These are phyloP conservation scores for Aplodontia rufa DNA, from an alignment of 2,113 vertebrate genomes.

Conservation along the genomic window DNA sequence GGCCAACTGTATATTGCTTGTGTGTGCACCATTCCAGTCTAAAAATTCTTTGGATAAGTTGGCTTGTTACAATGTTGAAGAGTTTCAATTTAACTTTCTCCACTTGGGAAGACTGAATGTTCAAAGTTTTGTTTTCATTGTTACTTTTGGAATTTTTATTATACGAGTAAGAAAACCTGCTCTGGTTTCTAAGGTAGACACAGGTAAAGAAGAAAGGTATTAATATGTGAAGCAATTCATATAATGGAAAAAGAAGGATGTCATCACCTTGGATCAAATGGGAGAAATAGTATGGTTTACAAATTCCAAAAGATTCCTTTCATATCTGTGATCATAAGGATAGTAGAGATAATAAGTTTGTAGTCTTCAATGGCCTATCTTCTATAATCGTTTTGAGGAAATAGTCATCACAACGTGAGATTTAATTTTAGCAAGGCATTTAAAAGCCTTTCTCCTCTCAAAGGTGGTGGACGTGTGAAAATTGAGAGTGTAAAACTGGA, in stretches of 20 bases:
- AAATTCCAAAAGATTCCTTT: conserved; percentile 4
- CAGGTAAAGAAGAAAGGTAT: neutral
- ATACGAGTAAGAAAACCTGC: neutral
- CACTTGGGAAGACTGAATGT: neutral
- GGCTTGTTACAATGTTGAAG: neutral
- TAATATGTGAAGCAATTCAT: neutral
- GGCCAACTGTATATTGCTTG: neutral
- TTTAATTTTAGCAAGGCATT: conserved; percentile 5
- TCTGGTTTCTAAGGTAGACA: neutral
- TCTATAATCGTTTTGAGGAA: neutral
- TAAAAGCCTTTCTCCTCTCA: conserved; percentile 53
- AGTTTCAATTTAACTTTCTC: neutral
- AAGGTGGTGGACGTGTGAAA: conserved; percentile 96
- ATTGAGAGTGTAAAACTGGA: conserved; percentile 98
- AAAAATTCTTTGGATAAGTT: neutral
- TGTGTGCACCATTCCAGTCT: neutral
- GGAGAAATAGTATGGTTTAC: neutral
- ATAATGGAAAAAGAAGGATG: neutral
- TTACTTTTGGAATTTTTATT: conserved; percentile 6
- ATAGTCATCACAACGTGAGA: neutral
- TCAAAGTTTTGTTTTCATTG: conserved; percentile 2
- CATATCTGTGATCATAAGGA: neutral
- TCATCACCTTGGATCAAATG: neutral
- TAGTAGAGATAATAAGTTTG: neutral
- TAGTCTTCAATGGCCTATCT: neutral